phyloP scores from a whole-genome alignment of 2,797 vertebrate species.

The Molossus molossus region DNA sequence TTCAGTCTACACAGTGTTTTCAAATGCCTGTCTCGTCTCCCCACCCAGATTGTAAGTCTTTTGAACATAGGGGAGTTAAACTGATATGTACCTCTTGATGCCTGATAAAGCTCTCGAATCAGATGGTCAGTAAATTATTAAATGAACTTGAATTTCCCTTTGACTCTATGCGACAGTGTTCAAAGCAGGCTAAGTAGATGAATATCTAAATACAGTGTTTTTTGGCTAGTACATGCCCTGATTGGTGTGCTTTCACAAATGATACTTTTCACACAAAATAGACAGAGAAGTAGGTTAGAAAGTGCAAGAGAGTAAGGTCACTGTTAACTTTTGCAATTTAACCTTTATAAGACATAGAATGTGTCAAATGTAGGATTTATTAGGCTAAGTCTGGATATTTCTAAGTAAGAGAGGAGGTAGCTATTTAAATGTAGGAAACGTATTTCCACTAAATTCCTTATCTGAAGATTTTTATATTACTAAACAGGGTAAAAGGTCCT shows the following conservation, averaged over 20 bases:
- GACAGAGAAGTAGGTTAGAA: slow-evolving; percentile 33
- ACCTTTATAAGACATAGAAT: slow-evolving; percentile 59
- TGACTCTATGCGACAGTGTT: not conserved
- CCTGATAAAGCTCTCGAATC: not conserved
- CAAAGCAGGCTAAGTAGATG: slow-evolving; percentile 22
- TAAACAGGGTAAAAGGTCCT: slow-evolving; percentile 41
- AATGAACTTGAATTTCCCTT: slow-evolving; percentile 55
- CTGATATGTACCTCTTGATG: slow-evolving; percentile 16
- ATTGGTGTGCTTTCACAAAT: not conserved
- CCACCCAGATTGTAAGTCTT: slow-evolving; percentile 7
- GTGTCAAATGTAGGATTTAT: slow-evolving; percentile 75
- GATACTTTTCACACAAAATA: slow-evolving; percentile 62
- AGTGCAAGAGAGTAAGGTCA: slow-evolving; percentile 56
- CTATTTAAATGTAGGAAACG: slow-evolving; percentile 77
- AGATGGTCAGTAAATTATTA: slow-evolving; percentile 15
- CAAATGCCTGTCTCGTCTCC: not conserved
- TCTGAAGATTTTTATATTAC: slow-evolving; percentile 46
- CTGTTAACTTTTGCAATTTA: slow-evolving; percentile 61
- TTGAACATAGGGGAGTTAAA: not conserved
- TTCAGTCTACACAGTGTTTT: not conserved
- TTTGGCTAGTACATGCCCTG: not conserved
- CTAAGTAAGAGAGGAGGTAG: slow-evolving; percentile 73
- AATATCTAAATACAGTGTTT: not conserved
- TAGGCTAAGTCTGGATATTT: slow-evolving; percentile 82
- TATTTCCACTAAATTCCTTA: slow-evolving; percentile 64